Evolutionary conservation across 2,888 invertebrate species (phyloP).

Genomic region (Cephus nigrinus): DNA sequence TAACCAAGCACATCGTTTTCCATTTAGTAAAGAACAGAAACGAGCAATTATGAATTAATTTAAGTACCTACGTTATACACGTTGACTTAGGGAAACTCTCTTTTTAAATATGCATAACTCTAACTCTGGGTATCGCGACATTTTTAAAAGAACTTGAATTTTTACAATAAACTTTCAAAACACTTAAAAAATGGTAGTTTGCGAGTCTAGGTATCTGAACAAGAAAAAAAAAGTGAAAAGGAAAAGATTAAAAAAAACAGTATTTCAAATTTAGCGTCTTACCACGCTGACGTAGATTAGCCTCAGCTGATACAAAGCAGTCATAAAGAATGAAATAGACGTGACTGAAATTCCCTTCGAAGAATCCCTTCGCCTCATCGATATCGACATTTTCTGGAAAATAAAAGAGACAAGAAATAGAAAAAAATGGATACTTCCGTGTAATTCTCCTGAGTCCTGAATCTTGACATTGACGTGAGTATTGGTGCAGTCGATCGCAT

Average conservation of each 20-base stretch:
- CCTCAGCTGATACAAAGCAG: constrained; percentile 92
- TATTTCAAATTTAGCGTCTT: constrained; percentile 51
- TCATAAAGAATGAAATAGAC: constrained; percentile 96
- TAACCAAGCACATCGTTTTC: neutral
- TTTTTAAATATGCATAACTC: neutral
- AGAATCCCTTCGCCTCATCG: constrained; percentile 91
- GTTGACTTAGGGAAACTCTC: neutral
- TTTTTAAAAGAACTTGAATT: neutral
- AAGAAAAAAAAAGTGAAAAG: too few species aligned
- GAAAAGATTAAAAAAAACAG: neutral
- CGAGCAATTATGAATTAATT: neutral
- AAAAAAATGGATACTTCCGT: neutral
- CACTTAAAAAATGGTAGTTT: neutral
- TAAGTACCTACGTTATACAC: neutral
- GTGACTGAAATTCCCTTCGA: constrained; percentile 95
- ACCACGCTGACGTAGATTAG: constrained; percentile 93
- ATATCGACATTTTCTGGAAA: constrained; percentile 88
- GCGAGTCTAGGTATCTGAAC: too few species aligned
- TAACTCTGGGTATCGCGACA: neutral
- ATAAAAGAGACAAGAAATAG: constrained; percentile 21
- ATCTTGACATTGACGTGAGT: neutral
- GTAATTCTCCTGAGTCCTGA: neutral
- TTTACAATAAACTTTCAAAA: neutral
- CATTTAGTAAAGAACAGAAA: neutral
- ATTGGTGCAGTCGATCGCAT: too few species aligned